Conservation (phyloP, 1,140 invertebrate species). For the Drosophila rhopaloa region DNA sequence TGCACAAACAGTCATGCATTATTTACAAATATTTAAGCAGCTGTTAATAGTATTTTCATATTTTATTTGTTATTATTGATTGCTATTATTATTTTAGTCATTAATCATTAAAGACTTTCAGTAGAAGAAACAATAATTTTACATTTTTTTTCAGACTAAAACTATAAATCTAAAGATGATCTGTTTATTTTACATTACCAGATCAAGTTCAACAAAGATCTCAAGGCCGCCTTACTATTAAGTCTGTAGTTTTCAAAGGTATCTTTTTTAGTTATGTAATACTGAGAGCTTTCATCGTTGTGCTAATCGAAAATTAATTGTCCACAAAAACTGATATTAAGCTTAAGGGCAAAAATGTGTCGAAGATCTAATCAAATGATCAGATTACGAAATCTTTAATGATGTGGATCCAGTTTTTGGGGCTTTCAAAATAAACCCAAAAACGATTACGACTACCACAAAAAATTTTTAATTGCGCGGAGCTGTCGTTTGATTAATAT, state of each 20-base stretch:
- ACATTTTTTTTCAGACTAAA: too few species aligned
- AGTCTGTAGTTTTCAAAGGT: background rate
- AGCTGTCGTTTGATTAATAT: slow-evolving; percentile 21
- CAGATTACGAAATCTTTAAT: background rate
- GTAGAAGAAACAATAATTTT: too few species aligned
- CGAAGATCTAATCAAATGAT: slow-evolving; percentile 11
- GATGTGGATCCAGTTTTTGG: background rate
- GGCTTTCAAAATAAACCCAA: background rate
- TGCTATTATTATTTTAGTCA: too few species aligned
- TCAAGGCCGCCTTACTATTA: slow-evolving; percentile 3
- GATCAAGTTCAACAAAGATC: background rate
- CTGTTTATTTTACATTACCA: too few species aligned
- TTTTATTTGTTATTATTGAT: too few species aligned
- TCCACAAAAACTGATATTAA: background rate
- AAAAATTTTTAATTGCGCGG: slow-evolving; percentile 25
- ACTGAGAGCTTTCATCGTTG: background rate
- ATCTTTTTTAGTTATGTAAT: background rate
- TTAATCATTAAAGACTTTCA: too few species aligned
- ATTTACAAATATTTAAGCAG: too few species aligned
- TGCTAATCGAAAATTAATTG: slow-evolving; percentile 27
- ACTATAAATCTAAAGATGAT: too few species aligned
- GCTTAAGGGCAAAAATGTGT: slow-evolving; percentile 2
- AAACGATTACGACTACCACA: slow-evolving; percentile 7
- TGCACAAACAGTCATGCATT: too few species aligned
- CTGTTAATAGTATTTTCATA: too few species aligned